Conservation (phyloP, 2,888 invertebrate species). For the Hemicrepidius hirtus region DNA sequence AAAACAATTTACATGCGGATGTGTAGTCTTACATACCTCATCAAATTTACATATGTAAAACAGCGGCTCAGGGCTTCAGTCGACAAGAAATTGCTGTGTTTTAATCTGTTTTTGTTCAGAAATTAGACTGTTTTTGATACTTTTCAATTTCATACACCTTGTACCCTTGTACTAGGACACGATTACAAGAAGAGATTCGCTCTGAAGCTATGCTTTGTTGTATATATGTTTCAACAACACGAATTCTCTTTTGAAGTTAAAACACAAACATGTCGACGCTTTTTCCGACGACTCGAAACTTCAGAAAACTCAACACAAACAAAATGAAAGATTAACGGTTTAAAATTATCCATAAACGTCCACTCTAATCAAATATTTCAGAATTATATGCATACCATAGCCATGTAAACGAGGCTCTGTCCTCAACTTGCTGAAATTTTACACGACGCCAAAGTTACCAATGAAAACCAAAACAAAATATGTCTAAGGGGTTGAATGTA, state of each 20-base stretch:
- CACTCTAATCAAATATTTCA: too few relatives aligned
- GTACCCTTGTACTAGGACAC: constrained; percentile 36
- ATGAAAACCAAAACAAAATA: too few relatives aligned
- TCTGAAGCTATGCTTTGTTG: constrained; percentile 16
- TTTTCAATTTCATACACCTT: constrained; percentile 41
- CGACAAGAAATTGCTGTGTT: constrained; percentile 58
- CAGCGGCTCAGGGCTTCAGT: constrained; percentile 56
- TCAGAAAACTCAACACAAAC: constrained; percentile 4
- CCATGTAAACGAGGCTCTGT: too few relatives aligned
- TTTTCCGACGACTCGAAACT: not conserved
- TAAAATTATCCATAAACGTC: not conserved
- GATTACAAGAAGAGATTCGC: constrained; percentile 24
- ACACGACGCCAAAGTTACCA: too few relatives aligned
- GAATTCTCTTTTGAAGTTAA: constrained; percentile 12
- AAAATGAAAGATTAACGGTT: not conserved
- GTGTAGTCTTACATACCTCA: constrained; percentile 60
- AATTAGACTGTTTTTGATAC: constrained; percentile 57
- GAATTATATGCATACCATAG: too few relatives aligned
- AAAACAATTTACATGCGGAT: constrained; percentile 63
- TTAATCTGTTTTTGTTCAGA: constrained; percentile 54
- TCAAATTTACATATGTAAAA: constrained; percentile 64
- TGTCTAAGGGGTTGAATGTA: too few relatives aligned
- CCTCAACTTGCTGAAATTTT: too few relatives aligned
- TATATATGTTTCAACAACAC: constrained; percentile 18
- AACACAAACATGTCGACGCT: constrained; percentile 18